Conservation (phyloP, 2,797 vertebrate genomes). For the Argyrosomus regius region DNA sequence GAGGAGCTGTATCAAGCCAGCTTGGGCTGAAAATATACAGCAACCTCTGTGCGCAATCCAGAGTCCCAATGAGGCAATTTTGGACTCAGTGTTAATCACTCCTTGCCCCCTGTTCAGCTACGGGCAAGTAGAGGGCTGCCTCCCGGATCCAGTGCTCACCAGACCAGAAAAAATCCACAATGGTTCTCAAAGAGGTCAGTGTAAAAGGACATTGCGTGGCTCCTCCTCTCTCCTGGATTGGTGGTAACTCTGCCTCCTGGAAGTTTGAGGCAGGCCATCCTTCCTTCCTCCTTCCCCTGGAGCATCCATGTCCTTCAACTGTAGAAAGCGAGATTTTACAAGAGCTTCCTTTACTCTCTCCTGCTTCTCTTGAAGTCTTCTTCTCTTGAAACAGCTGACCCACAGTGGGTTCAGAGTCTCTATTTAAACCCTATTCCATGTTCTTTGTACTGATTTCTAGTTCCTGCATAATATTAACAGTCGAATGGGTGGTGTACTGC, state of each 20-base stretch:
- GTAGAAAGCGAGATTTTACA: constrained; percentile 1
- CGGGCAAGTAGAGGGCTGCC: not conserved
- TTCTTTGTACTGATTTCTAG: too few relatives aligned
- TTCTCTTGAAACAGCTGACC: not conserved
- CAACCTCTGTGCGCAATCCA: not conserved
- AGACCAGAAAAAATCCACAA: not conserved
- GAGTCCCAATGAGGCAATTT: not conserved
- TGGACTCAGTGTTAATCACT: not conserved
- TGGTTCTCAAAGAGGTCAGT: not conserved
- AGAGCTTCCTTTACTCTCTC: constrained; percentile 16
- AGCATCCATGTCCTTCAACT: constrained; percentile 7
- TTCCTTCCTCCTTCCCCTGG: not conserved
- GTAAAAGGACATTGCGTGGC: not conserved
- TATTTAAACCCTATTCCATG: not conserved
- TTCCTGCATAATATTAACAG: too few relatives aligned
- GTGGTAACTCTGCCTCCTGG: not conserved
- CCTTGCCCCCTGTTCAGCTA: not conserved
- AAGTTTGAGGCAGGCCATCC: not conserved
- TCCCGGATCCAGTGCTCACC: constrained; percentile 4
- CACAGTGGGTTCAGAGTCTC: not conserved
- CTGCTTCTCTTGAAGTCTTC: not conserved
- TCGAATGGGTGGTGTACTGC: too few relatives aligned
- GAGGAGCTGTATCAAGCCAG: not conserved
- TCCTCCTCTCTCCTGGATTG: not conserved
- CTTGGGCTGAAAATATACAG: not conserved